These are phyloP conservation scores for Heteromyza rotundicornis DNA, from an alignment of 2,888 invertebrate species.

Conservation along the genomic window DNA sequence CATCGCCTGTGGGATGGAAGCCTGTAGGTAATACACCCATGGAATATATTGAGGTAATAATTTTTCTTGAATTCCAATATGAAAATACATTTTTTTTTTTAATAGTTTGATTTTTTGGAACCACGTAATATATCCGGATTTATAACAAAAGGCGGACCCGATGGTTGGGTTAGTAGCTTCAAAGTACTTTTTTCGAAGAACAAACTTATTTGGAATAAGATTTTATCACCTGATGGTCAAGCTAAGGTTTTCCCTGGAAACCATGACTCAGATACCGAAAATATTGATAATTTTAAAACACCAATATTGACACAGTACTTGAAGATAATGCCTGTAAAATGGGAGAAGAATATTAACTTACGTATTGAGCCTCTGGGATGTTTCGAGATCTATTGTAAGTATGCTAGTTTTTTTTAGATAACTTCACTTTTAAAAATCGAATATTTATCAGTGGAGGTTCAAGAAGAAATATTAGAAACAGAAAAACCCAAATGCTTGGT, in stretches of 20 bases:
- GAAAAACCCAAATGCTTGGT: conserved; percentile 65
- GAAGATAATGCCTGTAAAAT: conserved; percentile 74
- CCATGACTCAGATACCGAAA: conserved; percentile 69
- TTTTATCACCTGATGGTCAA: conserved; percentile 66
- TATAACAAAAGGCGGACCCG: conserved; percentile 73
- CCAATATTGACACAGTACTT: conserved; percentile 76
- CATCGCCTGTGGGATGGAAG: conserved; percentile 68
- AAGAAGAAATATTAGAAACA: conserved; percentile 35
- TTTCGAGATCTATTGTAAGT: conserved; percentile 74
- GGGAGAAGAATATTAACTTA: conserved; percentile 77
- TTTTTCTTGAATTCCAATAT: too few relatives aligned
- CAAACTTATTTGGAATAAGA: conserved; percentile 73
- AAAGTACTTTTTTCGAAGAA: conserved; percentile 77
- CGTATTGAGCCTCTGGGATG: conserved; percentile 81
- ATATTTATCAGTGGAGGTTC: conserved; percentile 40
- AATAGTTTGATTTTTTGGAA: conserved; percentile 75
- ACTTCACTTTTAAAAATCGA: background rate
- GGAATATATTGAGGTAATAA: conserved; percentile 71
- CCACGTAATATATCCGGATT: conserved; percentile 80
- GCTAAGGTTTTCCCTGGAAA: conserved; percentile 75
- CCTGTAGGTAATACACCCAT: conserved; percentile 72
- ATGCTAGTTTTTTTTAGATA: background rate
- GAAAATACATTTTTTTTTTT: conserved; percentile 2
- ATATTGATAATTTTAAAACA: conserved; percentile 72
- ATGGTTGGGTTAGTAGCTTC: conserved; percentile 79